Conservation (phyloP, 2,113 vertebrate species). For the Eretmochelys imbricata region DNA sequence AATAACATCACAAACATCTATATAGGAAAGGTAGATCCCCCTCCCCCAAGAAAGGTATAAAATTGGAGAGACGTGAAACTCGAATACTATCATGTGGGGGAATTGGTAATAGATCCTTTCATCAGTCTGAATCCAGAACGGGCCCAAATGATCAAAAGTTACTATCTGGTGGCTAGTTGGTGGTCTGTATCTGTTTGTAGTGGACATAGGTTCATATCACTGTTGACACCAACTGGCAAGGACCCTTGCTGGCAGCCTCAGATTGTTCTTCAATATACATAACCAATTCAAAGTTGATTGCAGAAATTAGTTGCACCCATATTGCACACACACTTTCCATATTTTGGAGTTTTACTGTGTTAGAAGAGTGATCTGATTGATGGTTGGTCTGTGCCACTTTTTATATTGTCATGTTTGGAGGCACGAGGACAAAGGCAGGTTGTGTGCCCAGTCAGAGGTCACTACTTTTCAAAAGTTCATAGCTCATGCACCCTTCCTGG, state of each 20-base stretch:
- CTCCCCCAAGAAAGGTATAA: background rate
- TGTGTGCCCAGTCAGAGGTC: background rate
- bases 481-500: fast-evolving
- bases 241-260: background rate
- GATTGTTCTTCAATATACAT: background rate
- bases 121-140: background rate
- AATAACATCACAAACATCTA: background rate
- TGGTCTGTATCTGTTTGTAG: background rate
- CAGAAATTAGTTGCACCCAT: background rate
- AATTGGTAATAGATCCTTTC: background rate
- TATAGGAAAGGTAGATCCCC: constrained; percentile 14
- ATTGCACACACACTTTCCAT: fast-evolving
- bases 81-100: background rate
- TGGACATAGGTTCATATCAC: background rate
- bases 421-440: fast-evolving
- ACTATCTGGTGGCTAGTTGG: background rate
- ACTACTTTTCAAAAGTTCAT: background rate
- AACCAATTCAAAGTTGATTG: background rate
- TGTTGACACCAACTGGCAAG: background rate
- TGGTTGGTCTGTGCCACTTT: fast-evolving
- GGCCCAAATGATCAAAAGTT: background rate
- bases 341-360: background rate
- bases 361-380: background rate
- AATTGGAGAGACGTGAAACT: background rate
- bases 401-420: fast-evolving